Percentiles rank a stretch among this genome's conserved stretches.
Conservation (phyloP, 2,888 invertebrate species). For the Petrolisthes cinctipes region DNA sequence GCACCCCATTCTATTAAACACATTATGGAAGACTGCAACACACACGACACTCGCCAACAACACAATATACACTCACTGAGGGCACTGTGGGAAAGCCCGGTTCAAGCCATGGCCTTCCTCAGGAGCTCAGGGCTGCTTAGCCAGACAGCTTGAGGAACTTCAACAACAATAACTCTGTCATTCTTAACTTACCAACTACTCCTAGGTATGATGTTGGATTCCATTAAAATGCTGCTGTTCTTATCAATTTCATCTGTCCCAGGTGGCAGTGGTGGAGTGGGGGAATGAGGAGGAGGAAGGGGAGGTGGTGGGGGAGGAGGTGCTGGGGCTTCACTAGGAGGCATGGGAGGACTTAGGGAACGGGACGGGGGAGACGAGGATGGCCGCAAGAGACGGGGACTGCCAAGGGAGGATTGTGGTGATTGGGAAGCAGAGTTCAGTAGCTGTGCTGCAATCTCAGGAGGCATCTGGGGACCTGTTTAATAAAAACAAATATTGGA, state of each 20-base stretch:
- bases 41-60: too few species aligned
- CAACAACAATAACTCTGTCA: too few species aligned
- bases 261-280: conserved; percentile 33
- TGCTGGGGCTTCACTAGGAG: conserved; percentile 42
- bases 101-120: too few species aligned
- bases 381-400: conserved; percentile 33
- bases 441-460: conserved; percentile 61
- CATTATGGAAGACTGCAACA: too few species aligned
- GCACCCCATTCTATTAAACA: too few species aligned
- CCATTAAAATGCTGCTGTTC: not conserved
- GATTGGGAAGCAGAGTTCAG: conserved; percentile 57
- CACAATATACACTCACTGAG: too few species aligned
- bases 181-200: conserved; percentile 32
- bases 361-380: conserved; percentile 35
- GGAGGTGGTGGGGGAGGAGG: conserved; percentile 56
- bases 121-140: too few species aligned
- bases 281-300: conserved; percentile 32
- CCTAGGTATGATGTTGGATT: conserved; percentile 21
- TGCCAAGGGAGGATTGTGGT: conserved; percentile 53
- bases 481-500: not conserved
- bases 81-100: too few species aligned
- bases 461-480: conserved; percentile 62
- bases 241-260: conserved; percentile 8
- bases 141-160: too few species aligned
- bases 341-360: conserved; percentile 48